Base-by-base conservation (phyloP, 2,113 vertebrate species). In the Rhipidura dahli region DNA sequence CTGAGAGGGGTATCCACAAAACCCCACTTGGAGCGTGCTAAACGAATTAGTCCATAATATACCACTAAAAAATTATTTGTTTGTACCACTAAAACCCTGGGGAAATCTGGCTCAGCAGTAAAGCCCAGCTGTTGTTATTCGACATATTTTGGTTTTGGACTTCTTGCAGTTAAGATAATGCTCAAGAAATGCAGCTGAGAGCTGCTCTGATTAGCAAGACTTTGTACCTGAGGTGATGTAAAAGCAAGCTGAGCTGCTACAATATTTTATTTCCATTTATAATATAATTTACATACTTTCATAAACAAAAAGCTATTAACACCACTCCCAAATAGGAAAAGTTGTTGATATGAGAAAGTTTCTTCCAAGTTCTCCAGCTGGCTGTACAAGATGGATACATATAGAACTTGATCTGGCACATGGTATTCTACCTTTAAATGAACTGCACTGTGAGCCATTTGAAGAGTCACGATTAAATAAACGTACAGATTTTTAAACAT, bases 61-160 rank as follows among this genome's bases (percentile, higher is more conserved):
- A 93, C 10, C 70, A 94, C 70, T 83, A 93, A 97, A 97, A 96
- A 97, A 49, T 53, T 95, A 94, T 94, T 94, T 96, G 77, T 94
- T 97, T 97, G 45, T 85, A 69, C 30, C 66, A 42, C 28, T 87
- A 89, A 92, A 95, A 57, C 66, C 93, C 66, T 18, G 16, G 50
- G 30, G 82, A 94, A 89, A 96, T 94, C 71, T 96, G 37, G 5
- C 53, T 96, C 28, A 81, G 68, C 59, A 73, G 89, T 96, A 94
- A 96, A 97, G 61, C 63, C 51, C 86, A 91, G 78, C 44, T 98
- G 78, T 60, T 96, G 47, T 69, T 83, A 82, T 92, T 96, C 77
- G 82, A 77, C 92, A 26, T 91, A 69, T 90, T 93, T 76, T 88
- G 57, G 56, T 64, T 72, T 60, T 82, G 82, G 68, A 92, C 61